Evolutionary conservation across 1,140 invertebrate species (phyloP), one percentile per base, ranked within the genome.

Genomic region (Samia ricini): DNA sequence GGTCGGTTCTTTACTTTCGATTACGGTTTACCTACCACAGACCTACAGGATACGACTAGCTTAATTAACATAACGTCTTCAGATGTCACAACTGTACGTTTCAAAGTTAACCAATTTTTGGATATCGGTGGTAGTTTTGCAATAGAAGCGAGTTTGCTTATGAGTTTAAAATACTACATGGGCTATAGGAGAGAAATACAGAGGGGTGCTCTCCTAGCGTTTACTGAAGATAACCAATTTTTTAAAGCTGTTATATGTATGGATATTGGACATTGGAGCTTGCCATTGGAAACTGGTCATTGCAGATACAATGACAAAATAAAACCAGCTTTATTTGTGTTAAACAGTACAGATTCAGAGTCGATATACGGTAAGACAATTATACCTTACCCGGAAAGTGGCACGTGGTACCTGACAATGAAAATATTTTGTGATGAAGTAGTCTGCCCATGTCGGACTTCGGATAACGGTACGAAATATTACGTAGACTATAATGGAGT

Each of bases 301-400:
- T 94, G 93, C 61, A 87, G 81, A 56, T 93, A 90, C 57, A 92
- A 92, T 8, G 84, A 91, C 58, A 75, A 78, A 19, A 61, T 91
- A 0, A 87, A 82, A 51, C 83, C 85, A n/a, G 91, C 91, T 21
- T 89, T 92, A 21, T 91, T 92, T 60, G 87, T 92, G 23, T 74
- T 93, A 50, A 94, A 93, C 66, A 92, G 82, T 55, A 93, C 91
- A 0, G 91, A 92, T 63, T 88, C 91, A 2, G 85, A 89, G 4
- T 86, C 93, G 1, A 92, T 91, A 42, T 91, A 93, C 18, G 91
- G 91, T 1, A 91, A 91, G 52, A 74, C 95, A 7, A 91, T 95
- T 64, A 93, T 96, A 12, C 96, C 96, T 1, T 97, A 93, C 79
- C 96, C 96, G 0, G 95, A 97, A 74, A 92, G 94, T 15, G 96